Percentiles rank a stretch among this genome's conserved stretches.
Conservation (phyloP, 1,140 invertebrate genomes). For the Musca vetustissima region DNA sequence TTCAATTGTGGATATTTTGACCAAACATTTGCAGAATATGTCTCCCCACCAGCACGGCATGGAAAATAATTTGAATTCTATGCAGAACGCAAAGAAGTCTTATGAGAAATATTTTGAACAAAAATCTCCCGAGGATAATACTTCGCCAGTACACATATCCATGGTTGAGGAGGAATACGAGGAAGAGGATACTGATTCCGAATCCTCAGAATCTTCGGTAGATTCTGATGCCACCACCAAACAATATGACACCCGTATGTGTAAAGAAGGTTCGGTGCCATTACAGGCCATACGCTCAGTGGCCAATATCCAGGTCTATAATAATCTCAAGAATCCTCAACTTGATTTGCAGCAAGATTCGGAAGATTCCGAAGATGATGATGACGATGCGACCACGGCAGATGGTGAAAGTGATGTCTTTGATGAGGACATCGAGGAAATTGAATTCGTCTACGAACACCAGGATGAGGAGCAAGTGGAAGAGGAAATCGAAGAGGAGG, state of each 20-base stretch:
- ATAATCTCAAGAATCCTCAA: conserved; percentile 31
- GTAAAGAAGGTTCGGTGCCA: conserved; percentile 9
- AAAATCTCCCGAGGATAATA: conserved; percentile 47
- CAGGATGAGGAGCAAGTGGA: conserved; percentile 24
- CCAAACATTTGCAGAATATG: conserved; percentile 41
- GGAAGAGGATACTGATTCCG: conserved; percentile 30
- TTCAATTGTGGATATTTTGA: conserved; percentile 46
- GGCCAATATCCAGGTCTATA: conserved; percentile 57
- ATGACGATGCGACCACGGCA: conserved; percentile 48
- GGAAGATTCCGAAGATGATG: conserved; percentile 37
- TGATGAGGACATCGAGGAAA: conserved; percentile 45
- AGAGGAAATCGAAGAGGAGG: conserved; percentile 16
- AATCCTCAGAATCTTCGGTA: conserved; percentile 34
- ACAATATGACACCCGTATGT: conserved; percentile 27
- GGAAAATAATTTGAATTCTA: conserved; percentile 39
- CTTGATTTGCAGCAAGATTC: conserved; percentile 23
- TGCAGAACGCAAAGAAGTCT: conserved; percentile 44
- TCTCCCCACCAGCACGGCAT: conserved; percentile 43
- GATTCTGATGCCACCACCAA: conserved; percentile 40
- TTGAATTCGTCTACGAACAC: conserved; percentile 36
- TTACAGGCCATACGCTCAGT: conserved; percentile 59
- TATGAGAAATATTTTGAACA: conserved; percentile 49
- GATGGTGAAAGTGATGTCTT: conserved; percentile 42
- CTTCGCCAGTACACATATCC: conserved; percentile 33
- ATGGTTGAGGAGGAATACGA: conserved; percentile 28